Percentiles rank a stretch among this genome's conserved stretches.
Conservation (phyloP, 2,797 vertebrate species). For the Luscinia luscinia region DNA sequence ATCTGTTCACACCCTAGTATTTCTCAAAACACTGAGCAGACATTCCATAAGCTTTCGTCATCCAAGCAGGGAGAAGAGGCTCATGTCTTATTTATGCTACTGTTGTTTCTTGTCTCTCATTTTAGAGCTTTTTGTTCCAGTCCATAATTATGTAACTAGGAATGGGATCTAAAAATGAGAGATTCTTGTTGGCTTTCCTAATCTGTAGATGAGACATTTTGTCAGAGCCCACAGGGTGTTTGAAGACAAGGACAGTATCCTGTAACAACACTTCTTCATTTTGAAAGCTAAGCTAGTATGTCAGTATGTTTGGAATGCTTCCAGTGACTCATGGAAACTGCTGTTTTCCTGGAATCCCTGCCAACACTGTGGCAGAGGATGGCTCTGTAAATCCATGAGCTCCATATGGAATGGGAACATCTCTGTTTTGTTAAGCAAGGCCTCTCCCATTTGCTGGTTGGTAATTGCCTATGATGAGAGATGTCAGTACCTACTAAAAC, state of each 20-base stretch:
- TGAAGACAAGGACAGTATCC: background rate
- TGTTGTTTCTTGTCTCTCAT: background rate
- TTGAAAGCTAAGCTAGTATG: background rate
- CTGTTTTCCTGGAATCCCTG: background rate
- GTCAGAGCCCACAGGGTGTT: background rate
- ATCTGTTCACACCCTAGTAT: rapidly evolving
- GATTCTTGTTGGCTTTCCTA: background rate
- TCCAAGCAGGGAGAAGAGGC: background rate
- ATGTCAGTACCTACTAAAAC: background rate
- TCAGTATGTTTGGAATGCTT: background rate
- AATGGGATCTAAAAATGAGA: background rate
- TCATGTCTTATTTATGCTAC: background rate
- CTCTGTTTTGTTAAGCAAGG: background rate
- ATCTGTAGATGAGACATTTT: background rate
- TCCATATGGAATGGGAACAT: background rate
- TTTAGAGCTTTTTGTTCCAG: background rate
- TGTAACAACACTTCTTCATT: background rate
- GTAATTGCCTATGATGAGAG: background rate
- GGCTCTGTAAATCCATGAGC: background rate
- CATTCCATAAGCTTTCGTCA: background rate
- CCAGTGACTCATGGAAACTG: background rate
- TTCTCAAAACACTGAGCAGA: background rate
- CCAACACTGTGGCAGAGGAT: background rate
- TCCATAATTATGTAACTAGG: background rate
- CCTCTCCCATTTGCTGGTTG: background rate